Conservation (phyloP, 2,113 vertebrate species). For the Archocentrus centrarchus region DNA sequence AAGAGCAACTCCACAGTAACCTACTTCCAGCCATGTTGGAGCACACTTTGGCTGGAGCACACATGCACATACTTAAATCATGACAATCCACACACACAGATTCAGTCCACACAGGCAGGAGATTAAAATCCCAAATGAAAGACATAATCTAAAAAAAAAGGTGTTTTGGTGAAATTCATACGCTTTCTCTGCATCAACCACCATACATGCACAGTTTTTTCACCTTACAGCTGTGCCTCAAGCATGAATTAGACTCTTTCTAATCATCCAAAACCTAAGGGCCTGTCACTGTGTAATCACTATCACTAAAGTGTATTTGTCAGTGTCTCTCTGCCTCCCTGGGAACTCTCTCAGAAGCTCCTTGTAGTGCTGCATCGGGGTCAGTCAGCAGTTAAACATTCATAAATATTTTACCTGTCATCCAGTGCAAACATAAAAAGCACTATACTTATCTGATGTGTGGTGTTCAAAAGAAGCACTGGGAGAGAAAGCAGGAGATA, state of each 20-base stretch:
- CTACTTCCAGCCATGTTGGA: background rate
- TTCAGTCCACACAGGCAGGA: background rate
- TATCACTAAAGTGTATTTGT: constrained; percentile 3
- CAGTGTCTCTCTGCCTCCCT: constrained; percentile 32
- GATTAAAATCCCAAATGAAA: too few species aligned
- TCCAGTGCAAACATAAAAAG: constrained; percentile 62
- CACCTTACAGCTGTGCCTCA: background rate
- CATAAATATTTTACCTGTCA: constrained; percentile 83
- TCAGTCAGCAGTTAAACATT: constrained; percentile 82
- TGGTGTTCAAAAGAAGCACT: constrained; percentile 56
- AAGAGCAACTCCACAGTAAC: background rate
- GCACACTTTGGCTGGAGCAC: background rate
- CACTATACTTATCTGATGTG: constrained; percentile 61
- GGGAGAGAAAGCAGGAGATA: constrained; percentile 36
- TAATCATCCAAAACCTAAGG: background rate
- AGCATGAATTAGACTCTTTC: background rate
- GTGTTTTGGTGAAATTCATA: background rate
- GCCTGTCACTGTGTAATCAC: constrained; percentile 11
- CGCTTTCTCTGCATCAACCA: background rate
- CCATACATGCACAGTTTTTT: background rate
- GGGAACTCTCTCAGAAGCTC: constrained; percentile 77
- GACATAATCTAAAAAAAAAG: too few species aligned
- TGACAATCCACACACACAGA: background rate
- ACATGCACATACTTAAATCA: too few species aligned
- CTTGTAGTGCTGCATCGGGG: constrained; percentile 74